Conservation (phyloP, 2,797 vertebrate genomes). For the Myotis vivesi region DNA sequence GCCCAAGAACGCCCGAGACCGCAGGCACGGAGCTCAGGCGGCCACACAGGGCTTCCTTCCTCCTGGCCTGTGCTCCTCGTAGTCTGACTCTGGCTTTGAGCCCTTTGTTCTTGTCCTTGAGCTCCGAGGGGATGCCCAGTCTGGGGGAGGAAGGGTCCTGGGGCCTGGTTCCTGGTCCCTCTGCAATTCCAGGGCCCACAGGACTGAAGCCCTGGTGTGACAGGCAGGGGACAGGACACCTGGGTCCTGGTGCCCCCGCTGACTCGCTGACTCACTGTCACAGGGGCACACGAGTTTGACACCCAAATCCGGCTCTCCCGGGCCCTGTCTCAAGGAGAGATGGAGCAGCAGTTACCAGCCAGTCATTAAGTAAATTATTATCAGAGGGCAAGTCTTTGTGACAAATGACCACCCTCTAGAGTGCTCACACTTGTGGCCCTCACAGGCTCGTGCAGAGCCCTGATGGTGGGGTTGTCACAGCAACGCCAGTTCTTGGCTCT, state of each 20-base stretch:
- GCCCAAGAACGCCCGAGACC: not conserved
- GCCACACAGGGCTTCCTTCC: conserved; percentile 12
- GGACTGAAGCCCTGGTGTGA: not conserved
- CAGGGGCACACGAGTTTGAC: not conserved
- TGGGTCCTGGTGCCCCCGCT: not conserved
- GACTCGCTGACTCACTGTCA: too few species aligned
- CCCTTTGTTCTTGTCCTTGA: conserved; percentile 41
- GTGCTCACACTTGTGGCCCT: not conserved
- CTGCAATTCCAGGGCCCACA: not conserved
- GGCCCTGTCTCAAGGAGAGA: not conserved
- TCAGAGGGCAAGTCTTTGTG: not conserved
- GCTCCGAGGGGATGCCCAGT: not conserved
- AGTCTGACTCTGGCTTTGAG: conserved; percentile 36
- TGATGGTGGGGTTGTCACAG: fast-evolving
- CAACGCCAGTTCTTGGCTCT: not conserved
- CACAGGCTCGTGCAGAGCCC: not conserved
- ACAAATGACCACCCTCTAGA: not conserved
- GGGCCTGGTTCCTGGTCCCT: not conserved
- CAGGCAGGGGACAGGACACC: not conserved
- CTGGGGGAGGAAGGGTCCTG: not conserved
- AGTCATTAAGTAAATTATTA: not conserved
- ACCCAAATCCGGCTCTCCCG: not conserved
- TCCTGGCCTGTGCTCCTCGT: not conserved
- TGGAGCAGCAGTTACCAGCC: not conserved
- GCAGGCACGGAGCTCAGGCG: not conserved